A percentile compares a stretch with the other conserved stretches of the same genome.
phyloP scores from a whole-genome alignment of 2,888 invertebrate genomes.

The Parelbella ahira region DNA sequence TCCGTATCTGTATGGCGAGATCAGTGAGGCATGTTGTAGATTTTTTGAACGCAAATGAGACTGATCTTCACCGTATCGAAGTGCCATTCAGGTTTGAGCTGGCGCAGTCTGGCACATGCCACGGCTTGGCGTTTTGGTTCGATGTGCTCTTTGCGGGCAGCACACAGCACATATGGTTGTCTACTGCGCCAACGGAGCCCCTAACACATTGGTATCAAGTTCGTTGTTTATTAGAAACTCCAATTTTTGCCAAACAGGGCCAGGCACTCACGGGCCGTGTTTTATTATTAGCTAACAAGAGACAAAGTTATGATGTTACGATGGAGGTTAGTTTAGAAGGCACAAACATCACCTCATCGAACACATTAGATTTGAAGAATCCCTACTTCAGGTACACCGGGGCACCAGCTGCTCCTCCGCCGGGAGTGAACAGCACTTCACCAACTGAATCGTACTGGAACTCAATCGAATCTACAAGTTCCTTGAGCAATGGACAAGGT shows the following conservation, averaged over 20 bases:
- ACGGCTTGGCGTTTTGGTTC: conserved; percentile 99
- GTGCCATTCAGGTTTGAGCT: conserved; percentile 97
- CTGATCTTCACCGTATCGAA: conserved; percentile 96
- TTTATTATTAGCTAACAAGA: conserved; percentile 93
- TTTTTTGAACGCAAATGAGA: conserved; percentile 94
- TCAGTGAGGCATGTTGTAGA: conserved; percentile 96
- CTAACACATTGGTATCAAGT: conserved; percentile 99
- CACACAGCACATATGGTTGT: conserved; percentile 95
- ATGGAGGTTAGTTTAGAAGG: conserved; percentile 96
- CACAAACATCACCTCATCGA: conserved; percentile 87
- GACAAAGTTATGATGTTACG: conserved; percentile 99
- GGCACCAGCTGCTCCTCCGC: conserved; percentile 94
- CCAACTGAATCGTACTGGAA: conserved; percentile 97
- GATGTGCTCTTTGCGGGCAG: conserved; percentile 97
- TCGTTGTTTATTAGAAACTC: conserved; percentile 95
- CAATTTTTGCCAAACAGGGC: conserved; percentile 96
- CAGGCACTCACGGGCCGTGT: conserved; percentile 94
- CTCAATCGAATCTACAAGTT: conserved; percentile 87
- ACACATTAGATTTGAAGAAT: conserved; percentile 98
- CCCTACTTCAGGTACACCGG: conserved; percentile 99
- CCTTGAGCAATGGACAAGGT: conserved; percentile 66
- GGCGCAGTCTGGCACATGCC: conserved; percentile 95
- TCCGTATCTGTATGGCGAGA: conserved; percentile 97
- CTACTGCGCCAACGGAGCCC: conserved; percentile 98
- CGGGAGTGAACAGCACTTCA: conserved; percentile 93